These are phyloP conservation scores for Cephalopachus bancanus DNA, from an alignment of 2,797 vertebrate species.

Conservation along the genomic window DNA sequence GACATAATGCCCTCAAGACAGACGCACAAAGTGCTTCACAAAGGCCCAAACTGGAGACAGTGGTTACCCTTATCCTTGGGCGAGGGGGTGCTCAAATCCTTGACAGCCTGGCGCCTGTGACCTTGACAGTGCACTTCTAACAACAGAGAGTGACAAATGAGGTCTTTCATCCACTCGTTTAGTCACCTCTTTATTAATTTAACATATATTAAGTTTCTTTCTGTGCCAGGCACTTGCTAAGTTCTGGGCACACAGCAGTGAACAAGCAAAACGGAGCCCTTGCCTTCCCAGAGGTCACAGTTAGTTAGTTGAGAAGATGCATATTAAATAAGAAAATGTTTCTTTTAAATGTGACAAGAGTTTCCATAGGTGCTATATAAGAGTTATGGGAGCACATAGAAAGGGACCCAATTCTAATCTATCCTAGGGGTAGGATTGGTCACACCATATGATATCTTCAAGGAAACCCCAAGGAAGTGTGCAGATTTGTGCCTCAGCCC, in stretches of 20 bases:
- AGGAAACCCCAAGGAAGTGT: neutral
- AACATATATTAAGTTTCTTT: neutral
- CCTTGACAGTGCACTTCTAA: neutral
- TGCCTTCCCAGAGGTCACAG: neutral
- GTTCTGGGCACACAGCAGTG: neutral
- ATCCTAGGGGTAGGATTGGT: neutral
- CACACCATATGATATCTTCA: accelerated
- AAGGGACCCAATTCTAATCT: neutral
- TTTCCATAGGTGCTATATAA: neutral
- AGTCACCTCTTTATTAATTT: slow-evolving; percentile 6
- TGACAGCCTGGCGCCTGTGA: neutral
- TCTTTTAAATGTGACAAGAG: neutral
- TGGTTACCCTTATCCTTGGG: neutral
- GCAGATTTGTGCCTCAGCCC: neutral
- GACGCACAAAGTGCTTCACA: neutral
- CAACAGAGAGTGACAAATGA: slow-evolving; percentile 16
- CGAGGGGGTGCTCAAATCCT: neutral
- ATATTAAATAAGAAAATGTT: neutral
- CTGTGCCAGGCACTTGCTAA: neutral
- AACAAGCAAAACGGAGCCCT: neutral
- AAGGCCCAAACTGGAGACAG: neutral
- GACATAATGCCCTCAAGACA: neutral
- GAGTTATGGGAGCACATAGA: neutral
- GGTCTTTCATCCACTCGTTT: neutral
- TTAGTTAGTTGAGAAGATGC: neutral